A percentile compares a stretch with the other conserved stretches of the same genome.
These are phyloP conservation scores for Odobenus rosmarus DNA, from an alignment of 2,113 vertebrate genomes.

Conservation along the genomic window DNA sequence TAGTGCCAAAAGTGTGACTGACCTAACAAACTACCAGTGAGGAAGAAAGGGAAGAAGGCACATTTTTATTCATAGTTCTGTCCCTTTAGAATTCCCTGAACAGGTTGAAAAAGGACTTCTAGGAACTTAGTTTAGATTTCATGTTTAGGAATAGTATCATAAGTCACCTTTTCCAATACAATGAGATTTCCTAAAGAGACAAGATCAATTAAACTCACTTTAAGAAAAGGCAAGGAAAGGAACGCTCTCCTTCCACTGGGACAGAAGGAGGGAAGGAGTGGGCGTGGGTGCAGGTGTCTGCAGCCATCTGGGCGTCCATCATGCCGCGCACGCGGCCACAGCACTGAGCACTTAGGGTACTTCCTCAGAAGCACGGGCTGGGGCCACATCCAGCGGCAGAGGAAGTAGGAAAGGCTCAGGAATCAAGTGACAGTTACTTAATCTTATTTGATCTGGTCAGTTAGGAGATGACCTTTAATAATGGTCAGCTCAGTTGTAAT, in stretches of 20 bases:
- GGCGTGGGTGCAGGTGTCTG: accelerated
- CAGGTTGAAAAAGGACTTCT: not conserved
- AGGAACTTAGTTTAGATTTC: not conserved
- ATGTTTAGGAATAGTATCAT: not conserved
- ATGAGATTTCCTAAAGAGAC: not conserved
- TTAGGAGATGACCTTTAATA: not conserved
- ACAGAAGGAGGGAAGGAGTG: too few relatives aligned
- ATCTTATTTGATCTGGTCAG: not conserved
- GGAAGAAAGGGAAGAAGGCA: not conserved
- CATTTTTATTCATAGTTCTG: not conserved
- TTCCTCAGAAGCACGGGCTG: not conserved
- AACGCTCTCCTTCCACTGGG: not conserved
- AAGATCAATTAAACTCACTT: not conserved
- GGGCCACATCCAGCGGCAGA: not conserved
- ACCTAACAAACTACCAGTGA: not conserved
- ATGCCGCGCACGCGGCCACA: accelerated
- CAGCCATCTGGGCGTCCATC: not conserved
- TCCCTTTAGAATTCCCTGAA: not conserved
- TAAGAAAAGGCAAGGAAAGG: not conserved
- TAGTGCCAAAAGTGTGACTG: not conserved
- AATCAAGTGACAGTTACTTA: not conserved
- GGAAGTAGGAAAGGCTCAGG: not conserved
- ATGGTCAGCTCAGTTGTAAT: not conserved
- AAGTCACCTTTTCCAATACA: not conserved
- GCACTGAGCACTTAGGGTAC: not conserved